These are phyloP conservation scores for Eutolmus rufibarbis DNA, from an alignment of 2,888 invertebrate genomes.

Conservation along the genomic window DNA sequence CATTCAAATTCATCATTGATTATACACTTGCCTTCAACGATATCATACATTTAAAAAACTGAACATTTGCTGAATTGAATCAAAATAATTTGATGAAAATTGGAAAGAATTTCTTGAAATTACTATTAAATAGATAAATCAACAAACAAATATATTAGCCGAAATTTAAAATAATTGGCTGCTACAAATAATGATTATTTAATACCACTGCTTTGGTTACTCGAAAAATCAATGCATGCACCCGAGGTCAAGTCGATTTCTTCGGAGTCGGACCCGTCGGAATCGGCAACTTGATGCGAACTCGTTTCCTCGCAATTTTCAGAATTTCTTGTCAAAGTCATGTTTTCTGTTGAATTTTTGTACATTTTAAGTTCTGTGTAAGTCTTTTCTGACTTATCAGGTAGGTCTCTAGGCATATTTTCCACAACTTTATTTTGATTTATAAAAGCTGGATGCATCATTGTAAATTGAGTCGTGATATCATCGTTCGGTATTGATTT, in stretches of 20 bases:
- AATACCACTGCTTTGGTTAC: slow-evolving; percentile 52
- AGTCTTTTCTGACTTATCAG: slow-evolving; percentile 56
- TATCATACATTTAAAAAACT: neutral
- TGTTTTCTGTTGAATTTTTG: slow-evolving; percentile 51
- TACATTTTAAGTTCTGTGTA: slow-evolving; percentile 62
- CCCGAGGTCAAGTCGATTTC: slow-evolving; percentile 63
- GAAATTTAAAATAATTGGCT: neutral
- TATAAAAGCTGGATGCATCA: slow-evolving; percentile 62
- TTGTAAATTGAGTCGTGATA: slow-evolving; percentile 54
- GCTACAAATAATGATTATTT: neutral
- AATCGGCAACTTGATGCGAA: slow-evolving; percentile 48
- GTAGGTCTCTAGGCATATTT: neutral
- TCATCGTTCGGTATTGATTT: slow-evolving; percentile 50
- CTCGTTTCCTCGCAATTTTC: neutral
- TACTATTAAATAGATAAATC: neutral
- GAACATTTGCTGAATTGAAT: neutral
- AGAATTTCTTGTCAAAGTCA: slow-evolving; percentile 15
- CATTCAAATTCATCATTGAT: neutral
- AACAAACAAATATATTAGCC: neutral
- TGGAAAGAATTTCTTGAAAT: neutral
- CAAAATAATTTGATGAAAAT: neutral
- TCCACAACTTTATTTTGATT: slow-evolving; percentile 47
- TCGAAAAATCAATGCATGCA: slow-evolving; percentile 62
- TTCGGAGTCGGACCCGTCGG: slow-evolving; percentile 62
- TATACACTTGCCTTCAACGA: neutral